Conservation (phyloP, 2,113 vertebrate species). For the Pomatostomus ruficeps region DNA sequence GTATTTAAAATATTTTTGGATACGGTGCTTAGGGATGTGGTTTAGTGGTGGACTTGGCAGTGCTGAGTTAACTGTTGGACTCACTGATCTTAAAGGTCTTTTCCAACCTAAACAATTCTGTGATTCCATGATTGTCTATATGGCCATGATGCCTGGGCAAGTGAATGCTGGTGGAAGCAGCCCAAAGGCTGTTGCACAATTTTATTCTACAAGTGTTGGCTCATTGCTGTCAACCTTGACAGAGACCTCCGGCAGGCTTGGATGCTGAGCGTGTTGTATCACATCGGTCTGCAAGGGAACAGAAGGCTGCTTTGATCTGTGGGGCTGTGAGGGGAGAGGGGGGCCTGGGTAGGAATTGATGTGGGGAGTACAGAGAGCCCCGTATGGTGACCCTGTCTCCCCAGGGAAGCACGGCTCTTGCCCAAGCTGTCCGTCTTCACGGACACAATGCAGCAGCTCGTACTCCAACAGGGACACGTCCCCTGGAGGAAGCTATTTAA, state of each 20-base stretch:
- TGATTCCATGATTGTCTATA: neutral
- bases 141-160: neutral
- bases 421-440: neutral
- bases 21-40: neutral
- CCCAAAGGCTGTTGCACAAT: neutral
- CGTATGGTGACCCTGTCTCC: neutral
- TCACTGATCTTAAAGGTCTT: neutral
- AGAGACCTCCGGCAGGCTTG: neutral
- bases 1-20: neutral
- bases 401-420: neutral
- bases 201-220: neutral
- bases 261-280: neutral
- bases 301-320: constrained; percentile 1
- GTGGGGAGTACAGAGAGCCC: neutral
- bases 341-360: neutral
- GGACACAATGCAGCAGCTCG: neutral
- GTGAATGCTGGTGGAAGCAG: neutral
- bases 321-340: neutral
- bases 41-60: neutral
- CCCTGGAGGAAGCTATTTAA: constrained; percentile 60
- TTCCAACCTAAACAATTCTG: neutral
- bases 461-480: neutral
- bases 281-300: neutral
- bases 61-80: neutral
- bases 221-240: neutral